phyloP scores from a whole-genome alignment of 2,888 invertebrate species.

The Ectemnius lituratus region DNA sequence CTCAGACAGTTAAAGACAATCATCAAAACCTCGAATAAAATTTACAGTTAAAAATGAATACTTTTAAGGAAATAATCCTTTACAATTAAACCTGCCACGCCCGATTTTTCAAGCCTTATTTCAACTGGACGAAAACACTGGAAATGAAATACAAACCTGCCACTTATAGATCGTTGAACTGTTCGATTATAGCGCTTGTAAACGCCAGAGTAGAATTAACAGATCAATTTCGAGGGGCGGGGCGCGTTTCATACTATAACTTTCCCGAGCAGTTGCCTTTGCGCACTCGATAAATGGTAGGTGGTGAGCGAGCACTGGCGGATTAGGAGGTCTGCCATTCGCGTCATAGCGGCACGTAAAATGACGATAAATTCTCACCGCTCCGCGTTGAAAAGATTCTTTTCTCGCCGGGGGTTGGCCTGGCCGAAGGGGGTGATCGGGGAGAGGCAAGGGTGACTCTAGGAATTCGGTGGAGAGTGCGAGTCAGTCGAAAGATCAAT shows the following conservation, averaged over 20 bases:
- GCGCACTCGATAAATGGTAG: conserved; percentile 14
- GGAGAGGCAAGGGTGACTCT: not conserved
- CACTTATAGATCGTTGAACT: no score
- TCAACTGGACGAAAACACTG: no score
- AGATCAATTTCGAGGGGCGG: not conserved
- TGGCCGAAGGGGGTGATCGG: not conserved
- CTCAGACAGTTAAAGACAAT: no score
- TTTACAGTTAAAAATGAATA: no score
- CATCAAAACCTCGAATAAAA: no score
- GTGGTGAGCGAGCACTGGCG: not conserved
- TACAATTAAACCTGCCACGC: no score
- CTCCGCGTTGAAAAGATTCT: not conserved
- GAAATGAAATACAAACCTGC: no score
- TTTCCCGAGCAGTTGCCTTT: not conserved
- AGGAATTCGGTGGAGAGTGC: conserved; percentile 41
- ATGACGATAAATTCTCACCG: conserved; percentile 49
- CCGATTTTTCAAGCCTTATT: no score
- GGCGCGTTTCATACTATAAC: not conserved
- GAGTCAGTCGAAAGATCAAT: conserved; percentile 58
- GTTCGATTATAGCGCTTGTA: no score
- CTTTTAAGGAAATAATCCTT: no score
- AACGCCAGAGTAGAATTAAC: not conserved
- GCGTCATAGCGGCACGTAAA: conserved; percentile 47
- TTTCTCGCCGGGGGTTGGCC: not conserved
- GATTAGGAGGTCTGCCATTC: conserved; percentile 24